Conservation (phyloP, 2,113 vertebrate species). For the Sinocyclocheilus anophthalmus region DNA sequence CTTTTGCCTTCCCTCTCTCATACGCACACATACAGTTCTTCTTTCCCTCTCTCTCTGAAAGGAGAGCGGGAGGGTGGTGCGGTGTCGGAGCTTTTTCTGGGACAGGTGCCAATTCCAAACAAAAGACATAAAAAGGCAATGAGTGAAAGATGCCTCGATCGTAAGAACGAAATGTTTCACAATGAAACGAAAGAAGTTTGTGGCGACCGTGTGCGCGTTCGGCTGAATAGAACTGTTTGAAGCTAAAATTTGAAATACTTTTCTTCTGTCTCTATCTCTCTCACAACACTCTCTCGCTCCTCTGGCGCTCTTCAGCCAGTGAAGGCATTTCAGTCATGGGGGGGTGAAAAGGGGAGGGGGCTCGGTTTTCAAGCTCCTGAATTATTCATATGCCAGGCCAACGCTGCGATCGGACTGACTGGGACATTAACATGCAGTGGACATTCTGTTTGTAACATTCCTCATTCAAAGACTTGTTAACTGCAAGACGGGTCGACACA, state of each 20-base stretch:
- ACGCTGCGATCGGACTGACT: slow-evolving; percentile 81
- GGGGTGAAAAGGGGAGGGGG: slow-evolving; percentile 56
- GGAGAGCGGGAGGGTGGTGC: slow-evolving; percentile 81
- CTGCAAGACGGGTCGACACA: slow-evolving; percentile 88
- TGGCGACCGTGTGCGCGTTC: slow-evolving; percentile 43
- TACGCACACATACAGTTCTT: slow-evolving; percentile 56
- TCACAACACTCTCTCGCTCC: slow-evolving; percentile 55
- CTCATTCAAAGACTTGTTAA: slow-evolving; percentile 95
- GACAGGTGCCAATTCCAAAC: slow-evolving; percentile 91
- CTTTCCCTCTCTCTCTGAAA: slow-evolving; percentile 68
- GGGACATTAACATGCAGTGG: slow-evolving; percentile 86
- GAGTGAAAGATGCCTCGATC: slow-evolving; percentile 73
- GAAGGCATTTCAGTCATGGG: slow-evolving; percentile 80
- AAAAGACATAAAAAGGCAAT: slow-evolving; percentile 87
- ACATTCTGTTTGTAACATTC: slow-evolving; percentile 91
- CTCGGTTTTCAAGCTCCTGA: slow-evolving; percentile 77
- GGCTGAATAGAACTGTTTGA: slow-evolving; percentile 54
- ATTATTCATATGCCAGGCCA: slow-evolving; percentile 88
- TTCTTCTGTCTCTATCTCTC: slow-evolving; percentile 29
- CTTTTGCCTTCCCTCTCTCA: slow-evolving; percentile 57
- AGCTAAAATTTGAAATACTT: slow-evolving; percentile 64
- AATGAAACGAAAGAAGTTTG: slow-evolving; percentile 61
- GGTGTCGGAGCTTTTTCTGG: slow-evolving; percentile 81
- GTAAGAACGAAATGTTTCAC: slow-evolving; percentile 60
- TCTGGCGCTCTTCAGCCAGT: slow-evolving; percentile 66